Evolutionary conservation across 2,113 vertebrate species (phyloP), one percentile per base, ranked within the genome.

Genomic region (Lepus americanus): DNA sequence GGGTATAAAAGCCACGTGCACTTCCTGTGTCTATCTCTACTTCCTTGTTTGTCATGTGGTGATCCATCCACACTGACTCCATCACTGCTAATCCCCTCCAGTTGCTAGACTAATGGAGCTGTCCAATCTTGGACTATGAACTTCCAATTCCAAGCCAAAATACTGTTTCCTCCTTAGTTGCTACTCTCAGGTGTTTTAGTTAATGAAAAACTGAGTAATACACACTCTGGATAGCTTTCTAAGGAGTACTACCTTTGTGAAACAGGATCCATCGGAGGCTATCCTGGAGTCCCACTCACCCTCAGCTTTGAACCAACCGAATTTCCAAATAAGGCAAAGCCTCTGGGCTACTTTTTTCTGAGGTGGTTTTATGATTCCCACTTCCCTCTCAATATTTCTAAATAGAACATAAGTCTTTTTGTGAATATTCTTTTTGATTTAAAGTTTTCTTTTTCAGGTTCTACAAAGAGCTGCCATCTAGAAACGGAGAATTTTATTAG

Each of bases 371-470:
- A 79, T 53, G 55, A 92, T 74, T 81, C 78, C 63, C 67, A 80
- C 44, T 88, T 92, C 29, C 27, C 27, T 81, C 73, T 96, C 77
- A 70, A n/a, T 92, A 87, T 85, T 87, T 93, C 94, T 94, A 87
- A 97, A 79, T 23, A 88, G 83, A 97, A 95, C 55, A 10, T 63
- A 90, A 90, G 53, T 55, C 36, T 84, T 84, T 86, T 86, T 84
- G 27, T 96, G 89, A 96, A 86, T 96, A 96, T 92, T 95, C 36
- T 89, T 89, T 92, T 96, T 95, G 73, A 92, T 92, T 89, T 87
- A 67, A 96, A 92, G 69, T 94, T 94, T 95, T 91, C 76, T 69
- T 89, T 90, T 78, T 70, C 79, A 94, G 90, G 72, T 95, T 94
- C 86, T 95, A 80, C 66, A 91, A 89, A 94, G 90, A 96, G 31